Base-by-base conservation (phyloP, 1,140 invertebrate genomes). In the Heliconius hewitsoni region DNA sequence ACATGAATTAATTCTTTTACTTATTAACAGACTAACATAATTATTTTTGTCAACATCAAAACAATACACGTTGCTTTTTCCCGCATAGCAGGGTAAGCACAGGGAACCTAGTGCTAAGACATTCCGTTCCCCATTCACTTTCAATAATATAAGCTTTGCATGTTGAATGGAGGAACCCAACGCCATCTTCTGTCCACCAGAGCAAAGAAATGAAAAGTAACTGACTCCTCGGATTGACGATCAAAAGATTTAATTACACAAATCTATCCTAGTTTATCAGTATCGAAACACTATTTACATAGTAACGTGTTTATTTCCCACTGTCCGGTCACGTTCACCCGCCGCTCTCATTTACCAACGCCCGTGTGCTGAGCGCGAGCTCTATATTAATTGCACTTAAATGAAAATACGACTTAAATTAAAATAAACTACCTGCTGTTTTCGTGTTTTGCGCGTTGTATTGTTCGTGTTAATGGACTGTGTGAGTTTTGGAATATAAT, bases 371-470 rank as follows among this genome's bases (percentile, higher is more conserved):
- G 52, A 57, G 57, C 60, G 60, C 60, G 27, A 30, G 27, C 60
- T 66, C 27, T 66, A 27, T 66, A 66, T 66, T 66, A 66, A 66
- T 1, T 66, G 60, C 27, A 66, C 60, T 66, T 30, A 27, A 66
- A 66, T 66, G 60, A 66, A 66, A 66, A 30, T 66, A 66, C 73
- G 73, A 74, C 50, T 74, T 74, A 74, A 52, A 42, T 66, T 66
- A 55, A 55, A 76, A 76, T 39, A 39, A 66, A 76, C 23, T 76
- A 76, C 74, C 74, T 66, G 74, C 39, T 60, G 74, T 76, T 27
- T 66, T 50, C 74, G n/a, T 23, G 55, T 75, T 66, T 66, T 27
- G 23, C 60, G 60, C 60, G 60, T 23, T 30, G 60, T 66, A 13
- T 30, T 27, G 60, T 23, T 66, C 23, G 60, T 66, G 60, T 66